Conservation (phyloP, 2,888 invertebrate genomes). For the Nymphalis polychloros region DNA sequence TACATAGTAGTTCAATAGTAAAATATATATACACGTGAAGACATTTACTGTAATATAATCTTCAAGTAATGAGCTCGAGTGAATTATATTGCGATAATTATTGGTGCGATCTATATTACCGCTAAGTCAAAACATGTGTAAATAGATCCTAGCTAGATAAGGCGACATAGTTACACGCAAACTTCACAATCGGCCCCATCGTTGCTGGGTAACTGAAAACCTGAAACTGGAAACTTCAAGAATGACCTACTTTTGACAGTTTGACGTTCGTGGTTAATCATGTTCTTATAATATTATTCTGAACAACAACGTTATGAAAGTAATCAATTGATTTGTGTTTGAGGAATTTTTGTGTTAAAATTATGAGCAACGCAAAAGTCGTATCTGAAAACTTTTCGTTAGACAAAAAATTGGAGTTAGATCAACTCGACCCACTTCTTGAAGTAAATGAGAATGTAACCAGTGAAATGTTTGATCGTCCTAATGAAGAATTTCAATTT, state of each 20-base stretch:
- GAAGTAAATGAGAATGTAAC: conserved; percentile 68
- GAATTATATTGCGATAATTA: not conserved
- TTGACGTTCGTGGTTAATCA: conserved; percentile 16
- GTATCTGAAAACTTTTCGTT: conserved; percentile 45
- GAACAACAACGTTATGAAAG: not conserved
- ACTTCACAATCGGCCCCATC: conserved; percentile 9
- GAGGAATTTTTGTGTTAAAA: not conserved
- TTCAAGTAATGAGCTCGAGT: too few relatives aligned
- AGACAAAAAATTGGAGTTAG: conserved; percentile 54
- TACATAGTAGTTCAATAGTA: too few relatives aligned
- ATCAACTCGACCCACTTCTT: conserved; percentile 62
- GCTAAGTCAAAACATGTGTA: not conserved
- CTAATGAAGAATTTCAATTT: conserved; percentile 56
- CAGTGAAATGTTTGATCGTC: conserved; percentile 60
- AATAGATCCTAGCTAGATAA: not conserved
- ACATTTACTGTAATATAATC: too few relatives aligned
- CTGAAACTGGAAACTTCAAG: conserved; percentile 33
- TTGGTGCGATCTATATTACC: not conserved
- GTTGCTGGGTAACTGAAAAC: conserved; percentile 52
- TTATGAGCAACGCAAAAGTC: conserved; percentile 47
- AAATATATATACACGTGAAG: too few relatives aligned
- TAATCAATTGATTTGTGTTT: not conserved
- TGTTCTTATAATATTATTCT: conserved; percentile 7
- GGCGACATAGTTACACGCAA: conserved; percentile 8
- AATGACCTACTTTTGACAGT: conserved; percentile 32